These are phyloP conservation scores for Gibbula magus DNA, from an alignment of 2,888 invertebrate genomes.

Conservation along the genomic window DNA sequence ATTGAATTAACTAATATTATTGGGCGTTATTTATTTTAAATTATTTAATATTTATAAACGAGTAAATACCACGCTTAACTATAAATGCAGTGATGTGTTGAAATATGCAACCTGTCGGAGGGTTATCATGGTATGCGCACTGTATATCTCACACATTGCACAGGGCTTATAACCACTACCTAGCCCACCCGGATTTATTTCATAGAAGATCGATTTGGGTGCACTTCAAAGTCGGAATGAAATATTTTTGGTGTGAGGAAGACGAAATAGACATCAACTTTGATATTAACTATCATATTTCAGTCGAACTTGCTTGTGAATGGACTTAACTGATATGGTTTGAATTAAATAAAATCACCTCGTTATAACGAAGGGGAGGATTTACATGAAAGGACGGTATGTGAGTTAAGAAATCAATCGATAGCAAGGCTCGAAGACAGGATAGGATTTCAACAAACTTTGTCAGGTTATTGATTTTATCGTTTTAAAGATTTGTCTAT, in stretches of 20 bases:
- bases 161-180: no score
- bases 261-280: neutral
- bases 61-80: no score
- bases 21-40: no score
- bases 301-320: neutral
- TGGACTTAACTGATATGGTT: neutral
- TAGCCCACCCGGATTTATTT: neutral
- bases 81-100: no score
- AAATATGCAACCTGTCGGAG: no score
- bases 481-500: neutral
- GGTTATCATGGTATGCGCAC: no score
- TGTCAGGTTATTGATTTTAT: neutral
- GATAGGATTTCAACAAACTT: neutral
- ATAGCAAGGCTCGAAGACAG: neutral
- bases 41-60: no score
- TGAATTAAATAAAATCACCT: conserved; percentile 12
- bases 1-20: no score
- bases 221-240: neutral
- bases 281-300: neutral
- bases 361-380: neutral
- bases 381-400: neutral
- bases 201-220: neutral
- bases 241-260: neutral
- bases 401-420: neutral
- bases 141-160: no score